phyloP scores from a whole-genome alignment of 2,888 invertebrate species.

The Drosophila cognata region DNA sequence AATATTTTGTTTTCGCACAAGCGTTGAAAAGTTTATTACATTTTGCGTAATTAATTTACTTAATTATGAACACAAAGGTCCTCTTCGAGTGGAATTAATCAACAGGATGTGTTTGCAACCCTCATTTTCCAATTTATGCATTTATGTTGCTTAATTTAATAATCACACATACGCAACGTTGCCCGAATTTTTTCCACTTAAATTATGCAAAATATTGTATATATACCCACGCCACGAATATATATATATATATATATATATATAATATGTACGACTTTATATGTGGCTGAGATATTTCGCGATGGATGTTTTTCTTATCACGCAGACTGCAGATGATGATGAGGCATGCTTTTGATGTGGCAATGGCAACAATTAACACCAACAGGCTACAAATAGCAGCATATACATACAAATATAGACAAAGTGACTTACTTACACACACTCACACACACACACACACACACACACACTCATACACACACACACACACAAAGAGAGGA shows the following conservation, averaged over 20 bases:
- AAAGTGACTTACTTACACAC: constrained; percentile 5
- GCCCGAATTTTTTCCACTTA: constrained; percentile 32
- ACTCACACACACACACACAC: not conserved
- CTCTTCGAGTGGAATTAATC: constrained; percentile 47
- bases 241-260: not conserved
- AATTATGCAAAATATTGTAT: constrained; percentile 55
- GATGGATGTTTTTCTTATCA: not conserved
- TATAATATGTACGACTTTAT: not conserved
- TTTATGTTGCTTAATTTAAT: constrained; percentile 43
- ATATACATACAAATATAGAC: constrained; percentile 10
- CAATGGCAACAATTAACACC: constrained; percentile 65
- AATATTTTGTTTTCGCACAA: not conserved
- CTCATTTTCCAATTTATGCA: constrained; percentile 33
- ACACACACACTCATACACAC: not conserved
- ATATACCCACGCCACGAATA: constrained; percentile 1
- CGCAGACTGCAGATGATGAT: constrained; percentile 33
- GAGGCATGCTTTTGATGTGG: constrained; percentile 60
- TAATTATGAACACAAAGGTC: constrained; percentile 51
- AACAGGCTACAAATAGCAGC: constrained; percentile 29
- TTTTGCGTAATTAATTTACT: constrained; percentile 39
- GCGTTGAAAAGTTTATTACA: not conserved
- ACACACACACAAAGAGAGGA: not conserved
- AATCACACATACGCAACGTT: constrained; percentile 58
- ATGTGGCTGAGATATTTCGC: not conserved
- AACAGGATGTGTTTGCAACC: constrained; percentile 11